Evolutionary conservation across 2,113 vertebrate genomes (phyloP).

Genomic region (Atractosteus spatula): DNA sequence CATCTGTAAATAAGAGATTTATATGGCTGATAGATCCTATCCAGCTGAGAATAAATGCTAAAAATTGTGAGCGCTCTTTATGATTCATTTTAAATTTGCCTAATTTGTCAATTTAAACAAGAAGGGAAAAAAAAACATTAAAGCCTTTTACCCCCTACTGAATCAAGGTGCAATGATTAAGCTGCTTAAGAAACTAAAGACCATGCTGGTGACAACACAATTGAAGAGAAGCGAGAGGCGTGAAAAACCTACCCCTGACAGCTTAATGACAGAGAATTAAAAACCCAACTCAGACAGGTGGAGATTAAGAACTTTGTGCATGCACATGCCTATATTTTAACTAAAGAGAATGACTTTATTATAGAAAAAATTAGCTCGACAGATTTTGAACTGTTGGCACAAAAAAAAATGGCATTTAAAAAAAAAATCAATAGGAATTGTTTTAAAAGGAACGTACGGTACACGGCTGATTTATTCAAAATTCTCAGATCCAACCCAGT

Average conservation of each 20-base stretch:
- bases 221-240: neutral
- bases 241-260: neutral
- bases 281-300: neutral
- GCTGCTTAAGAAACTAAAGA: neutral
- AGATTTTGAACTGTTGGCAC: too few species aligned
- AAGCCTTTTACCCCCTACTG: neutral
- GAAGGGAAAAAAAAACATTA: neutral
- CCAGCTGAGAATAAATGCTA: too few species aligned
- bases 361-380: neutral
- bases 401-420: too few species aligned
- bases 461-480: too few species aligned
- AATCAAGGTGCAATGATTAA: neutral
- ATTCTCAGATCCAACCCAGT: too few species aligned
- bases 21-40: too few species aligned
- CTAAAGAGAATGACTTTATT: neutral
- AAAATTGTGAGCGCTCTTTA: too few species aligned
- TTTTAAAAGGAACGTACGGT: too few species aligned
- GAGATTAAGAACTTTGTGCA: neutral
- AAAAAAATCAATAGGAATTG: too few species aligned
- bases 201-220: neutral
- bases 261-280: constrained; percentile 1
- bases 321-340: neutral
- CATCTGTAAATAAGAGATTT: too few species aligned
- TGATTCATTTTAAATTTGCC: too few species aligned
- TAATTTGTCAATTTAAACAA: neutral